These are phyloP conservation scores for Diplolepis rosae DNA, from an alignment of 2,888 invertebrate genomes.

Conservation along the genomic window DNA sequence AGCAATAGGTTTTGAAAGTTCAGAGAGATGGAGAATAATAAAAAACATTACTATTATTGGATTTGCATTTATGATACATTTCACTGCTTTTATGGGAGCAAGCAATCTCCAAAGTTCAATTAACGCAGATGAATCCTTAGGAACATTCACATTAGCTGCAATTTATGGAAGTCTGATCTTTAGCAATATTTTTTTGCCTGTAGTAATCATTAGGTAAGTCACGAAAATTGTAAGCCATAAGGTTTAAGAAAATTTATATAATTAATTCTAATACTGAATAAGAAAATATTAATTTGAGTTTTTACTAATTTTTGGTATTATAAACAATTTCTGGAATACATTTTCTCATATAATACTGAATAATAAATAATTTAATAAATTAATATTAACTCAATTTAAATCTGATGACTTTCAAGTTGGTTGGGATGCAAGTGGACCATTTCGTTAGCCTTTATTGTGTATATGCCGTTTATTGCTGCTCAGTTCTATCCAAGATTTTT, in stretches of 20 bases:
- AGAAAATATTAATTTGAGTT: not conserved
- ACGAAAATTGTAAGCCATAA: constrained; percentile 40
- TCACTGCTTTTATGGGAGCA: constrained; percentile 93
- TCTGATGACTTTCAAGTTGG: constrained; percentile 78
- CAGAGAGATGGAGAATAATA: constrained; percentile 85
- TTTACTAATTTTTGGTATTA: not conserved
- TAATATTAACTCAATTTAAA: not conserved
- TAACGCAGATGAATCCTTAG: constrained; percentile 87
- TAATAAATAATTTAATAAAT: not conserved
- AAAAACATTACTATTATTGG: constrained; percentile 90
- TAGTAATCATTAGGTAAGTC: constrained; percentile 87
- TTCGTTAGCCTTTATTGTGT: constrained; percentile 88
- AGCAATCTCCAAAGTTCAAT: constrained; percentile 90
- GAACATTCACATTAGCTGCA: constrained; percentile 87
- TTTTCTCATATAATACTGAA: not conserved
- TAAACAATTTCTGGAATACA: not conserved
- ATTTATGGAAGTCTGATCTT: constrained; percentile 91
- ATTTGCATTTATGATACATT: constrained; percentile 91
- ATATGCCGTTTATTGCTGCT: constrained; percentile 92
- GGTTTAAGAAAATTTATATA: too few species aligned
- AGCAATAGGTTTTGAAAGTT: constrained; percentile 63
- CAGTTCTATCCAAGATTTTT: constrained; percentile 92
- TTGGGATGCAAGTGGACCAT: constrained; percentile 94
- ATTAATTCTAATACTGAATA: not conserved
- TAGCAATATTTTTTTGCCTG: constrained; percentile 92